Evolutionary conservation across 2,888 invertebrate species (phyloP), one percentile per base, ranked within the genome.

Genomic region (Chaetoderma sp.): DNA sequence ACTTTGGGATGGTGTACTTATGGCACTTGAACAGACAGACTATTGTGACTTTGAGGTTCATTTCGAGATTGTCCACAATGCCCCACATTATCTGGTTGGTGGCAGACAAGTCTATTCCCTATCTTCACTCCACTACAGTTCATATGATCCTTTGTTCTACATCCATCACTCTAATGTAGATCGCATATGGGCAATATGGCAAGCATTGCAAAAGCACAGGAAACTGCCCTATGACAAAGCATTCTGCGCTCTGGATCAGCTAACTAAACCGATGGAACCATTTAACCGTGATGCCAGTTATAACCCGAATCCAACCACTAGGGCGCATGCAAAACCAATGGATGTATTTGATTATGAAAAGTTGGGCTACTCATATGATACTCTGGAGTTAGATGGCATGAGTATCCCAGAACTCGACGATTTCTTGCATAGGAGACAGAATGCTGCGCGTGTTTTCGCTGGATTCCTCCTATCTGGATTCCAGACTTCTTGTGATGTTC

Each of bases 381-480:
- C 52, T 16, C 54, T 61, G 5, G 21, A 28, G 21, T 61, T 61
- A 28, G 36, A 61, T 54, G 61, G 61, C n/a, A 23, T 50, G n/a
- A 61, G 13, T 21, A 54, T 42, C 10, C 44, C 23, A 25, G 50
- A 61, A 42, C 2, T 61, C n/a, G 39, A 54, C 28, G 28, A 39
- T 27, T 39, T 39, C 10, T 25, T 61, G 13, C n/a, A 44, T 13
- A 39, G 36, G 28, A n/a, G 36, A 16, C 28, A 54, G 16, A 4
- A 36, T 4, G 27, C 21, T 18, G 45, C 63, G 21, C 36, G 73
- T 16, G 63, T 71, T 4, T 71, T 65, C 55, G 73, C 68, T 16
- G 70, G 68, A 5, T 71, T 71, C 65, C 63, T 69, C 57, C 69
- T 73, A n/a, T 65, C 67, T 54, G 67, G 68, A 30, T 64, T 73